Conservation (phyloP, 2,113 vertebrate species). For the Sturnira hondurensis region DNA sequence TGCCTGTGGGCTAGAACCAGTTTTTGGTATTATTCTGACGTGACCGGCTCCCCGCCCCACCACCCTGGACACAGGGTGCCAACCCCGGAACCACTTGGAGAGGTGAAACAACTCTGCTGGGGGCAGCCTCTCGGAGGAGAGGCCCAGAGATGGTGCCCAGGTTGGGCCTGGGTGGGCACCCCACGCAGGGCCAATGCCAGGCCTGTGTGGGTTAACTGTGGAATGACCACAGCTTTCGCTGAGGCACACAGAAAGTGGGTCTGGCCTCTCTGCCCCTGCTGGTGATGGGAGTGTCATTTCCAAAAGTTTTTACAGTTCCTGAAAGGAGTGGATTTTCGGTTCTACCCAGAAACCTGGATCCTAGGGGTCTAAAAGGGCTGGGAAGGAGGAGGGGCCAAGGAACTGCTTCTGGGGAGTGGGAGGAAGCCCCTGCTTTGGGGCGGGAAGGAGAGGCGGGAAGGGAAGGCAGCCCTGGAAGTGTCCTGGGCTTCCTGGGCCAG, state of each 20-base stretch:
- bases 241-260: background rate
- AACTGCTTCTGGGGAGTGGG: background rate
- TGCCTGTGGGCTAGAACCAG: background rate
- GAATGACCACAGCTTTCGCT: background rate
- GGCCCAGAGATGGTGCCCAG: background rate
- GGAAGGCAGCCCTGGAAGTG: background rate
- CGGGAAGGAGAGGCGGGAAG: background rate
- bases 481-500: background rate
- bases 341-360: conserved; percentile 20
- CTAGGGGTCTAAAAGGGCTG: background rate
- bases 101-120: background rate
- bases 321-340: background rate
- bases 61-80: fast-evolving
- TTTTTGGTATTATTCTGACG: background rate
- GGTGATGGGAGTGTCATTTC: background rate
- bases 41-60: background rate
- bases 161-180: background rate
- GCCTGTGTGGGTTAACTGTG: background rate
- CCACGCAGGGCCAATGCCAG: background rate
- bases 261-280: background rate
- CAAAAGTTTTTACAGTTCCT: background rate
- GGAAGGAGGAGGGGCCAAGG: background rate
- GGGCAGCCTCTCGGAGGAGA: background rate
- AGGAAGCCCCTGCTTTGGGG: background rate
- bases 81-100: background rate